phyloP scores from a whole-genome alignment of 1,140 invertebrate species.

The Rhopalosiphum padi region DNA sequence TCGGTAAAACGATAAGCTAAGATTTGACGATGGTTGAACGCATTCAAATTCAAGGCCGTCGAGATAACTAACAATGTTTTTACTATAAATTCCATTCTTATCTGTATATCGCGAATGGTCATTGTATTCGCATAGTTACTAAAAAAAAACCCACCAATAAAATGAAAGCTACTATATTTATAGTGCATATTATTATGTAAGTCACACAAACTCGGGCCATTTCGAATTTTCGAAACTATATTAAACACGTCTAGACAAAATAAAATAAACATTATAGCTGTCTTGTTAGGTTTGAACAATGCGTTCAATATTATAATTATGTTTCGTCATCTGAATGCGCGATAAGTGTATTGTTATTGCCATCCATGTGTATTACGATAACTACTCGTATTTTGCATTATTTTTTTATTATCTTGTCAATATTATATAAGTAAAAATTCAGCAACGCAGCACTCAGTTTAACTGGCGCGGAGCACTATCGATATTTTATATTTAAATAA shows the following conservation, averaged over 20 bases:
- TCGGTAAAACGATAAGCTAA: background rate
- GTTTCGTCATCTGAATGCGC: background rate
- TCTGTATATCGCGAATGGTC: background rate
- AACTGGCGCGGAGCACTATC: background rate
- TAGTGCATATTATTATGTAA: conserved; percentile 13
- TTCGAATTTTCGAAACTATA: conserved; percentile 33
- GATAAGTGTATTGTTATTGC: background rate
- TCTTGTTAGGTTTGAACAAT: background rate
- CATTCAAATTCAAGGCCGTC: background rate
- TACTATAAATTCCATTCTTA: background rate
- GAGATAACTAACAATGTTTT: background rate
- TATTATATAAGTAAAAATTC: background rate
- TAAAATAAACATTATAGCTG: conserved; percentile 36
- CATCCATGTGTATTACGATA: background rate
- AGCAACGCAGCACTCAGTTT: background rate
- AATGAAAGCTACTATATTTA: background rate
- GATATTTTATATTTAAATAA: background rate
- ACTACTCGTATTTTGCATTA: background rate
- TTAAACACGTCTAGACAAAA: conserved; percentile 51
- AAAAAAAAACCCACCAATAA: background rate
- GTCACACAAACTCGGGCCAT: background rate
- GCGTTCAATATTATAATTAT: background rate
- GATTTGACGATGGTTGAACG: background rate
- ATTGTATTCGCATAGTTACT: background rate
- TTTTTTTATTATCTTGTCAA: no score